Percentiles rank a stretch among this genome's conserved stretches.
Evolutionary conservation across 2,797 vertebrate species (phyloP).

Genomic region (Halcyon chelicuti): DNA sequence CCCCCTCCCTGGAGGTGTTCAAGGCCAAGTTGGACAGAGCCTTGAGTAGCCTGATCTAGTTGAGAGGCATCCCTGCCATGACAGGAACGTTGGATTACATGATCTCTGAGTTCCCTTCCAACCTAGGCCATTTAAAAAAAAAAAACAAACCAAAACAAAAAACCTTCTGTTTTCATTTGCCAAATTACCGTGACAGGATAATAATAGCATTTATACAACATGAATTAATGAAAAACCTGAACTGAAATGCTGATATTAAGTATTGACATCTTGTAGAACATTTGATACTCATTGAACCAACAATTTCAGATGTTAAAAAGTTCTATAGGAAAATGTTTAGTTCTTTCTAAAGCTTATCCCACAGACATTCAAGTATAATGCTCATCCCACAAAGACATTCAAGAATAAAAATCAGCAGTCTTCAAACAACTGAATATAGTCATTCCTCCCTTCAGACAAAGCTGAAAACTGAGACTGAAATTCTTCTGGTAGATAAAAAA

Average conservation of each 20-base stretch:
- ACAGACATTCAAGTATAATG: not conserved
- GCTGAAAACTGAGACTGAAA: slow-evolving; percentile 1
- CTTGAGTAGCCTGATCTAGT: no score
- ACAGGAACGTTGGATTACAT: no score
- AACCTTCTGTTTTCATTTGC: not conserved
- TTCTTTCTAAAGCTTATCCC: not conserved
- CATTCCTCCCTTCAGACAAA: not conserved
- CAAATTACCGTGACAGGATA: not conserved
- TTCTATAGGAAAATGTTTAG: not conserved
- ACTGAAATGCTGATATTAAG: not conserved
- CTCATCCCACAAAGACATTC: not conserved
- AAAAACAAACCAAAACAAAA: not conserved
- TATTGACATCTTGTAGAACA: not conserved
- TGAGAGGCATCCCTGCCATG: no score
- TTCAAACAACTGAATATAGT: slow-evolving; percentile 1
- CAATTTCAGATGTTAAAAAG: not conserved
- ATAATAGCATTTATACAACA: not conserved
- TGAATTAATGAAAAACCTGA: not conserved
- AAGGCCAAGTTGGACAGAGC: no score
- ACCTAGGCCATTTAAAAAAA: no score
- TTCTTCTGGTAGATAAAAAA: not conserved
- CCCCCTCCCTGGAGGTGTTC: no score
- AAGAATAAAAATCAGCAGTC: not conserved
- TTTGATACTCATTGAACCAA: not conserved
- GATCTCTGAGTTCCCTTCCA: no score